Base-by-base conservation (phyloP, 2,797 vertebrate genomes). In the Onychomys leucogaster region DNA sequence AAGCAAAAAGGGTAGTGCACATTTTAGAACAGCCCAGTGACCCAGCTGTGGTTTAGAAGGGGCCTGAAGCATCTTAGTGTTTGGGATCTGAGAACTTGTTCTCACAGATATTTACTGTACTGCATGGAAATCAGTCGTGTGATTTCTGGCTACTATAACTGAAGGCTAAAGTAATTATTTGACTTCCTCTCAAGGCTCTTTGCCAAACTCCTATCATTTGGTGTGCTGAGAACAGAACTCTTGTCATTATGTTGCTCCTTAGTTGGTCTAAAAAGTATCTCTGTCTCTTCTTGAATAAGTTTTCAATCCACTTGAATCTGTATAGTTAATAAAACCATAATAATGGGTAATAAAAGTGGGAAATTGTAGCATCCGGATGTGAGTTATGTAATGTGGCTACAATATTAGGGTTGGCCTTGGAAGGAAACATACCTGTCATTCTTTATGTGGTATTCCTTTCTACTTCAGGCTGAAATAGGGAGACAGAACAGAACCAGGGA, bases 301-400 rank as follows among this genome's bases (percentile, higher is more conserved):
- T 93, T 96, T 71, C 57, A 75, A 89, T 94, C n/a, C 83, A 77
- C 46, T 92, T 95, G 67, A 61, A 78, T 91, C 83, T 88, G 4
- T 21, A 91, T 3, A 84, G 89, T 71, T 94, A 77, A 93, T 98
- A 95, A 82, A 94, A 93, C 87, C 49, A 89, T 97, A 94, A 94
- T 96, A 81, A 85, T 88, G 93, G 77, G 65, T 93, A 94, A 88
- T 34, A 82, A 97, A 90, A 90, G 29, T 95, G 71, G 77, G 91
- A 96, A 97, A 93, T 90, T 83, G n/a, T 63, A 49, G 69, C 49
- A n/a, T 88, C 34, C 71, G 94, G 85, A 93, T 94, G 27, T 95
- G n/a, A 95, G 41, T 95, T 94, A 86, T 87, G 43, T 83, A 94
- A 90, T 78, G 57, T 25, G 17, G 95, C 49, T 90, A 37, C n/a